phyloP scores from a whole-genome alignment of 2,797 vertebrate species.

The Arrhamphus sclerolepis region DNA sequence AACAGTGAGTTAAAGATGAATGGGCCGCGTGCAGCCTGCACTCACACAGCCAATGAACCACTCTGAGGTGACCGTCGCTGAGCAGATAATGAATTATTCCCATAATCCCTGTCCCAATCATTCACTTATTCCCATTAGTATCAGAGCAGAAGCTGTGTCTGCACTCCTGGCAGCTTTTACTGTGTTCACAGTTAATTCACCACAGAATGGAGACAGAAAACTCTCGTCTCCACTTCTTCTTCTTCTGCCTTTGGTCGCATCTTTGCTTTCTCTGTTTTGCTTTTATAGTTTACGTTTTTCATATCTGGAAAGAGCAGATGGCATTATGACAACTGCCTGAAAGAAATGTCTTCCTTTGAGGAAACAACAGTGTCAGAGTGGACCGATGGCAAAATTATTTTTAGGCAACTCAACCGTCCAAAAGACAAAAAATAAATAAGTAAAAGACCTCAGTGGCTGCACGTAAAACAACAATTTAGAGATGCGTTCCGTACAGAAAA shows the following conservation, averaged over 20 bases:
- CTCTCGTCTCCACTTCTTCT: too few relatives aligned
- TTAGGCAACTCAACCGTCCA: neutral
- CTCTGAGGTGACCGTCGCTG: conserved; percentile 49
- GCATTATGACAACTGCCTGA: conserved; percentile 6
- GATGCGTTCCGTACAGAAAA: neutral
- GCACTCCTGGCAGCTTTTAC: conserved; percentile 13
- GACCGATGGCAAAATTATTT: neutral
- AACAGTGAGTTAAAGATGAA: too few relatives aligned
- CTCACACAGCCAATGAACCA: conserved; percentile 1
- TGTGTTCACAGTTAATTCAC: conserved; percentile 43
- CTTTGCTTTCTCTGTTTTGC: too few relatives aligned
- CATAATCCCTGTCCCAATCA: conserved; percentile 69
- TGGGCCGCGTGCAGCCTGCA: neutral
- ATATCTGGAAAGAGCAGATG: conserved; percentile 31
- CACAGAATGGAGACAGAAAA: conserved; percentile 16
- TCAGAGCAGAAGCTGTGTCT: conserved; percentile 46
- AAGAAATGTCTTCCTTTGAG: neutral
- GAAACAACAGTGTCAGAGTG: neutral
- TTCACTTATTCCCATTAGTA: conserved; percentile 43
- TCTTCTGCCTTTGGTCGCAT: too few relatives aligned
- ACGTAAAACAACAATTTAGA: neutral
- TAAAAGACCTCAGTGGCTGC: neutral
- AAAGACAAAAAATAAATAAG: conserved; percentile 4
- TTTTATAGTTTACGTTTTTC: neutral
- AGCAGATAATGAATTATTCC: conserved; percentile 71